Evolutionary conservation across 2,888 invertebrate genomes (phyloP), one percentile per base, ranked within the genome.

Genomic region (Nowickia ferox): DNA sequence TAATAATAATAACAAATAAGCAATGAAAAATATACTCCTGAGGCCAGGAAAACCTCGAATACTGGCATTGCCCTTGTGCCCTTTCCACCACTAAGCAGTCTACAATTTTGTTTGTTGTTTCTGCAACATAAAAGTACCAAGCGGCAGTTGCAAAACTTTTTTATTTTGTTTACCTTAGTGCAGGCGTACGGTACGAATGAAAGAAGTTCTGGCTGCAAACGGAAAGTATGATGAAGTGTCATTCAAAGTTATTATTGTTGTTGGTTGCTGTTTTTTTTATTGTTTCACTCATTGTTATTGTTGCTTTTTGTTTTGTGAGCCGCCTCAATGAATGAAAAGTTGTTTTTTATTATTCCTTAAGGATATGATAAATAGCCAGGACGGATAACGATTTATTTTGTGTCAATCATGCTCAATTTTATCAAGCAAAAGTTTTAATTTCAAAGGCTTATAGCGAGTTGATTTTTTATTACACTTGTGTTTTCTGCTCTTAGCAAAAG

Each of bases 321-420:
- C 30, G 22, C 17, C 11, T 11, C 55, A 9, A 51, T 53, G 74
- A 57, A 82, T 40, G 61, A 61, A 66, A 71, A 71, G 46, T 48
- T 59, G 4, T 48, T 84, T 63, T 74, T 22, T 76, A 68, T 77
- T 81, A 69, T 77, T 84, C 91, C 90, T 90, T 88, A 87, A 89
- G 90, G 90, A 90, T 89, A 90, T 90, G 90, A 90, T 90, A 89
- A 91, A 90, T 90, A 89, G 87, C 88, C 66, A 40, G 51, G 65
- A 44, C 38, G 84, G 48, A 86, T 80, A 85, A 84, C 86, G 79
- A 88, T 88, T 88, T 87, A 89, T 89, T 61, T 89, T 89, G 87
- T 88, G 89, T 89, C 90, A 90, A 89, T 89, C 88, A 88, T 88
- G 48, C 88, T 88, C 90, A 90, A 89, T 89, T 89, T 88, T 88